Conservation (phyloP, 2,888 invertebrate species). For the Unio delphinus region DNA sequence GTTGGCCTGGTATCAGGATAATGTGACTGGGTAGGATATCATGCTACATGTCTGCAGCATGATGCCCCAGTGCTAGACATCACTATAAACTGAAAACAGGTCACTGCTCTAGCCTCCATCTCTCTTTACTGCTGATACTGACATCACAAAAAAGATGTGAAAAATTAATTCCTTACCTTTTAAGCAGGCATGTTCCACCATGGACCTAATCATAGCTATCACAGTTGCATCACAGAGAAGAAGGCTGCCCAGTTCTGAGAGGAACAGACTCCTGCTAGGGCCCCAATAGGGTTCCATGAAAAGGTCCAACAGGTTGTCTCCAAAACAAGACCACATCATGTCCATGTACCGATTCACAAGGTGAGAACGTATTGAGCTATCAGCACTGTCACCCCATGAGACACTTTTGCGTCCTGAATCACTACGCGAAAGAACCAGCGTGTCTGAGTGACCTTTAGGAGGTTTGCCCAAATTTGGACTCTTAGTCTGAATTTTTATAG, state of each 20-base stretch:
- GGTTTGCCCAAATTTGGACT: slow-evolving; percentile 27
- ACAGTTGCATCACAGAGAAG: slow-evolving; percentile 55
- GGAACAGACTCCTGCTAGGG: slow-evolving; percentile 41
- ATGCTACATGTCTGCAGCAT: no score
- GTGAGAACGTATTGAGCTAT: slow-evolving; percentile 59
- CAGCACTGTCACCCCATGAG: slow-evolving; percentile 69
- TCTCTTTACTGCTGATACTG: no score
- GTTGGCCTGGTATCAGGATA: no score
- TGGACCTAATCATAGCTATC: slow-evolving; percentile 58
- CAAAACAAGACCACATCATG: slow-evolving; percentile 64
- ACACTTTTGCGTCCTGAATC: slow-evolving; percentile 67
- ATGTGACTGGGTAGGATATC: no score
- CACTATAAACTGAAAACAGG: no score
- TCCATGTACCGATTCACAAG: slow-evolving; percentile 63
- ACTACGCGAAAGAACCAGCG: slow-evolving; percentile 55
- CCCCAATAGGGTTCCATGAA: slow-evolving; percentile 64
- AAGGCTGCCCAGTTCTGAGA: slow-evolving; percentile 59
- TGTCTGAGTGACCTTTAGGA: slow-evolving; percentile 44
- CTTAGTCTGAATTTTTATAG: slow-evolving; percentile 24
- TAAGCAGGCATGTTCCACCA: slow-evolving; percentile 66
- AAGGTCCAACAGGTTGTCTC: slow-evolving; percentile 57
- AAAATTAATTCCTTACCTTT: slow-evolving; percentile 56
- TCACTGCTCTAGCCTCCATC: no score
- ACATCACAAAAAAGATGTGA: not conserved
- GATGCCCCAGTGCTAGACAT: no score